Conservation (phyloP, 2,888 invertebrate species). For the Trilocha varians region DNA sequence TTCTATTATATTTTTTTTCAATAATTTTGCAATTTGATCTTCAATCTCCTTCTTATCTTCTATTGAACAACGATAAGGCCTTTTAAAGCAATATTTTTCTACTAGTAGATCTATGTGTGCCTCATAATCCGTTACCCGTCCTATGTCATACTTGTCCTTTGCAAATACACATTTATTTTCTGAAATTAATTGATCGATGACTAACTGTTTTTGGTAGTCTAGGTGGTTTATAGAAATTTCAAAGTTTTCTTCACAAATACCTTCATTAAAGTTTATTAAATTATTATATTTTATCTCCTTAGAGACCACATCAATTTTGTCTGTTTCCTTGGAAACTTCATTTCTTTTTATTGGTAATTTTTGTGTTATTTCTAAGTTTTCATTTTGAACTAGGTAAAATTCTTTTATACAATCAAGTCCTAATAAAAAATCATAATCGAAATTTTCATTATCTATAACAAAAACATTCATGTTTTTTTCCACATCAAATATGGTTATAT, state of each 20-base stretch:
- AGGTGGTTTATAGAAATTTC: slow-evolving; percentile 9
- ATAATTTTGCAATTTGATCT: slow-evolving; percentile 12
- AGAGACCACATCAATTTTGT: slow-evolving; percentile 1
- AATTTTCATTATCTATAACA: no score
- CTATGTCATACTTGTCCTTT: slow-evolving; percentile 1
- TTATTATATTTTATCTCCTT: slow-evolving; percentile 1
- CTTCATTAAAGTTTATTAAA: slow-evolving; percentile 15
- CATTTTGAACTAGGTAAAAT: no score
- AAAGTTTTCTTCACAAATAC: slow-evolving; percentile 11
- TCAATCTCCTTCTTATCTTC: slow-evolving; percentile 12
- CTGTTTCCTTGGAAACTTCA: slow-evolving; percentile 1
- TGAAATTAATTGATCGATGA: slow-evolving; percentile 9
- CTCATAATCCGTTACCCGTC: slow-evolving; percentile 8
- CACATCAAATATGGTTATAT: no score
- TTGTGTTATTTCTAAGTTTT: slow-evolving; percentile 12
- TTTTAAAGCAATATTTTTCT: slow-evolving; percentile 2
- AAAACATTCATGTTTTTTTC: no score
- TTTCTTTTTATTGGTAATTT: slow-evolving; percentile 6
- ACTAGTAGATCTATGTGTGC: slow-evolving; percentile 7
- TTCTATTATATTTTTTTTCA: slow-evolving; percentile 10
- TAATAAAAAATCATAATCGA: no score
- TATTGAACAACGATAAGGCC: slow-evolving; percentile 1
- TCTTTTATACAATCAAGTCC: no score
- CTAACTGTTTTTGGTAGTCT: slow-evolving; percentile 8
- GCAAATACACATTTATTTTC: slow-evolving; percentile 2